Conservation (phyloP, 1,140 invertebrate species). For the Drosophila ananassae region DNA sequence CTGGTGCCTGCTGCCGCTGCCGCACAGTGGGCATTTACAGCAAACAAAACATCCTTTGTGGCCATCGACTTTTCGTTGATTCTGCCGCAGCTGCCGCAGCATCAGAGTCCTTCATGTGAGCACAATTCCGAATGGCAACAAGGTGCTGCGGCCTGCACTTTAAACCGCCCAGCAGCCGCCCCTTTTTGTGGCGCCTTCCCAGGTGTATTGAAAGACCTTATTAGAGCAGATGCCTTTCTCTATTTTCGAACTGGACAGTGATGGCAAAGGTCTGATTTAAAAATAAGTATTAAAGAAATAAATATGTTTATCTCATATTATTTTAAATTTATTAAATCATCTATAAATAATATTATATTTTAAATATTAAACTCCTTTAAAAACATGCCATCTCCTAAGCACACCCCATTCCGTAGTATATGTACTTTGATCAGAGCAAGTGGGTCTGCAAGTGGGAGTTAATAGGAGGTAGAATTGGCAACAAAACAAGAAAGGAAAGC, state of each 20-base stretch:
- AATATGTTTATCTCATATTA: background rate
- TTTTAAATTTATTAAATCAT: background rate
- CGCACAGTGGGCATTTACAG: slow-evolving; percentile 49
- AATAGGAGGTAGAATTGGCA: slow-evolving; percentile 13
- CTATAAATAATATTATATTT: background rate
- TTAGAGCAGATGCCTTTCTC: slow-evolving; percentile 22
- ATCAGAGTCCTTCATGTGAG: slow-evolving; percentile 31
- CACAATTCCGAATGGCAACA: slow-evolving; percentile 43
- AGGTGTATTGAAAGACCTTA: slow-evolving; percentile 33
- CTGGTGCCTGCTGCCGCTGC: background rate
- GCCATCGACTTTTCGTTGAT: slow-evolving; percentile 30
- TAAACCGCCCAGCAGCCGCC: background rate
- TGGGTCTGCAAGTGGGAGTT: background rate
- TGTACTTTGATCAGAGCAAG: slow-evolving; percentile 12
- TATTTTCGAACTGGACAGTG: background rate
- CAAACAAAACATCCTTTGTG: slow-evolving; percentile 53
- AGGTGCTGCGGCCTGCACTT: slow-evolving; percentile 36
- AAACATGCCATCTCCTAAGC: slow-evolving; percentile 1
- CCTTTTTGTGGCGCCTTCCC: background rate
- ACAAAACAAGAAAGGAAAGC: too few species aligned
- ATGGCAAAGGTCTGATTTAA: background rate
- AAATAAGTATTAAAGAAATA: background rate
- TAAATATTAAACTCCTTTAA: background rate
- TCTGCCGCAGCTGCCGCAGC: slow-evolving; percentile 12
- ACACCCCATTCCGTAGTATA: background rate